phyloP scores from a whole-genome alignment of 2,113 vertebrate species.

The Calcarius ornatus region DNA sequence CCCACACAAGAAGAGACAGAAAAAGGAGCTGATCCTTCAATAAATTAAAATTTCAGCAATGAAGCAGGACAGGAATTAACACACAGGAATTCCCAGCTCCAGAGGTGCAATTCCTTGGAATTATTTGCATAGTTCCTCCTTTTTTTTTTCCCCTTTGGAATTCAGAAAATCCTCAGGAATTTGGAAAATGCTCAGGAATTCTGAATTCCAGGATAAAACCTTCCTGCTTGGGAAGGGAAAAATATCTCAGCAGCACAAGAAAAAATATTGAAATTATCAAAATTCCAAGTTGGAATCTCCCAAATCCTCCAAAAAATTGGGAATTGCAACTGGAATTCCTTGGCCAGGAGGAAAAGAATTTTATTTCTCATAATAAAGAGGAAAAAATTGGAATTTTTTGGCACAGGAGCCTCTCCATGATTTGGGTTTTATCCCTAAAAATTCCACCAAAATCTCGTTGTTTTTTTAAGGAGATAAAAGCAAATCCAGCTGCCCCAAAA shows the following conservation, averaged over 20 bases:
- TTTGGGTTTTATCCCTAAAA: not conserved
- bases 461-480: not conserved
- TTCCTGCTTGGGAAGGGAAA: not conserved
- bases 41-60: not conserved
- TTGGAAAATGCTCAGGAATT: not conserved
- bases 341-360: not conserved
- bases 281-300: not conserved
- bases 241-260: not conserved
- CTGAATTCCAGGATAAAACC: not conserved
- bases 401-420: not conserved
- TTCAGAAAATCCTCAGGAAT: not conserved
- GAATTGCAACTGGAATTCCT: not conserved
- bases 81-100: not conserved
- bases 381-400: not conserved
- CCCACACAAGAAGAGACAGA: not conserved
- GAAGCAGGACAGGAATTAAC: not conserved
- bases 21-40: not conserved
- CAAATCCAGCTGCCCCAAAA: not conserved
- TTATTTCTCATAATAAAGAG: not conserved
- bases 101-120: not conserved
- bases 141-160: not conserved
- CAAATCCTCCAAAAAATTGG: not conserved
- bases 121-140: constrained; percentile 51
- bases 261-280: not conserved
- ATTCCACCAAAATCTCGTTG: not conserved